A percentile compares a stretch with the other conserved stretches of the same genome.
These are phyloP conservation scores for Momotus momota DNA, from an alignment of 2,797 vertebrate species.

Conservation along the genomic window DNA sequence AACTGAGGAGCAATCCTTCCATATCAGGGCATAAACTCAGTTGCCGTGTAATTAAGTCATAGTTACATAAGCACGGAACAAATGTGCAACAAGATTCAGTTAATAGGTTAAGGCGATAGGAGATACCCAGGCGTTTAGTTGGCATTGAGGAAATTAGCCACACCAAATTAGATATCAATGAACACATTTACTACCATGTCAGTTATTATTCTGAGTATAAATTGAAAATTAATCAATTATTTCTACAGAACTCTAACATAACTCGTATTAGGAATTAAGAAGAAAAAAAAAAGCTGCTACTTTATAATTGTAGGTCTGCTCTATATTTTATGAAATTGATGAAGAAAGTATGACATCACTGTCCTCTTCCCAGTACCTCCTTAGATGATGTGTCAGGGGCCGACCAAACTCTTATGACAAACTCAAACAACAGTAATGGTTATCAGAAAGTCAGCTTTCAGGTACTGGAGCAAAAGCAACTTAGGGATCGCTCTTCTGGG, in stretches of 20 bases:
- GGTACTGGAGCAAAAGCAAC: neutral
- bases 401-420: neutral
- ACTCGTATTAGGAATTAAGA: neutral
- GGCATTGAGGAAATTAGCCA: slow-evolving; percentile 49
- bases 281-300: neutral
- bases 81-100: slow-evolving; percentile 35
- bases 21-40: neutral
- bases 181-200: neutral
- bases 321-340: neutral
- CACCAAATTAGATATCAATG: slow-evolving; percentile 56
- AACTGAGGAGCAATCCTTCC: slow-evolving; percentile 3
- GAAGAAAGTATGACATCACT: neutral
- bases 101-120: neutral
- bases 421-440: neutral
- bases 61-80: neutral
- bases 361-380: neutral
- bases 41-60: slow-evolving; percentile 43
- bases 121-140: neutral
- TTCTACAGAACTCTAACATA: neutral
- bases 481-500: neutral
- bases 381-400: neutral
- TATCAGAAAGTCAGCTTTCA: neutral
- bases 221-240: slow-evolving; percentile 49
- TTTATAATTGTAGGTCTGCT: neutral
- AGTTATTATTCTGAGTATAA: neutral